phyloP scores from a whole-genome alignment of 2,797 vertebrate species.

The Cossypha niveicapilla region DNA sequence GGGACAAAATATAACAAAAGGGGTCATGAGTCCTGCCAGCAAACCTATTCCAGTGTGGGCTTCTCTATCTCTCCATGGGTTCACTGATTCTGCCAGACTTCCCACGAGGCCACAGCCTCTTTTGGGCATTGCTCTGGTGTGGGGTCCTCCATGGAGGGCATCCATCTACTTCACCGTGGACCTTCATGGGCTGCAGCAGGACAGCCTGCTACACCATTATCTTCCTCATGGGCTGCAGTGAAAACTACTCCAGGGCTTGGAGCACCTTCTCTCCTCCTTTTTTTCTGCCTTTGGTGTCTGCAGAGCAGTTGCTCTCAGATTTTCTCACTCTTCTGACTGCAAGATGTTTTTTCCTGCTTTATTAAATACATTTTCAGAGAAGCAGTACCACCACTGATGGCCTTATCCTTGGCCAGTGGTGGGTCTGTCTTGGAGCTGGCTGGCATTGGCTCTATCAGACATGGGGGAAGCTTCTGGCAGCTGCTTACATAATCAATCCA shows the following conservation, averaged over 20 bases:
- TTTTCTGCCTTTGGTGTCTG: neutral
- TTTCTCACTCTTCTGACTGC: neutral
- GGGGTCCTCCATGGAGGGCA: neutral
- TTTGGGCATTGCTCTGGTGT: neutral
- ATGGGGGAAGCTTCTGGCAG: neutral
- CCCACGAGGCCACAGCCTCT: neutral
- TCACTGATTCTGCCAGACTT: neutral
- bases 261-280: neutral
- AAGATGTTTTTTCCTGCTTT: neutral
- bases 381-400: neutral
- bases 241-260: neutral
- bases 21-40: neutral
- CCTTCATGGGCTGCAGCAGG: neutral
- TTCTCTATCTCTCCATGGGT: neutral
- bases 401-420: neutral
- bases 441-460: neutral
- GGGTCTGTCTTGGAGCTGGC: neutral
- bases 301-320: neutral
- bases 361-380: neutral
- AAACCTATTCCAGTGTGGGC: neutral
- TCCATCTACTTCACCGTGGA: fast-evolving
- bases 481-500: neutral
- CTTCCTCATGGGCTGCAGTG: neutral
- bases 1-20: neutral
- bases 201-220: neutral